A percentile compares a stretch with the other conserved stretches of the same genome.
Evolutionary conservation across 1,140 invertebrate species (phyloP).

Genomic region (Drosophila sp.): DNA sequence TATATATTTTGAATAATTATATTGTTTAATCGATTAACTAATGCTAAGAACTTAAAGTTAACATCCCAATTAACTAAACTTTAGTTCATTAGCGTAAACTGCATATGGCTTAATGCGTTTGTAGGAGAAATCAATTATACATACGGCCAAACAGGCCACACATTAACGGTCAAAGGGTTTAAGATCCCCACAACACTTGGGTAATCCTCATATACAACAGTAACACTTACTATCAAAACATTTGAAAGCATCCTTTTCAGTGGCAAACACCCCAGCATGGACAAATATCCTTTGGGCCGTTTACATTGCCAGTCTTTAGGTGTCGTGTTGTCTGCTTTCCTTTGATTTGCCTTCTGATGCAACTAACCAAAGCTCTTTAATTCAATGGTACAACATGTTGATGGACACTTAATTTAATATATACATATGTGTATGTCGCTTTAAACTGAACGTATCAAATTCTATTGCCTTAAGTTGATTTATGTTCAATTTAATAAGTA

Average conservation of each 20-base stretch:
- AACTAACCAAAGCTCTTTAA: too few relatives aligned
- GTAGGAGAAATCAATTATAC: conserved; percentile 1
- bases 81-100: too few relatives aligned
- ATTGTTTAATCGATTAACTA: too few relatives aligned
- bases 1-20: too few relatives aligned
- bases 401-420: too few relatives aligned
- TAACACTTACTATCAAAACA: conserved; percentile 58
- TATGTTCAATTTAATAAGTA: conserved; percentile 10
- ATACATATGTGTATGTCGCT: too few relatives aligned
- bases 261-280: conserved; percentile 30
- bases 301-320: conserved; percentile 42
- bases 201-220: conserved; percentile 18
- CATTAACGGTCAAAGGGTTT: neutral
- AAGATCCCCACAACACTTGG: neutral
- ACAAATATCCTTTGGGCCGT: conserved; percentile 29
- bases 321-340: conserved; percentile 6
- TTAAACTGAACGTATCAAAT: conserved; percentile 1
- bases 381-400: too few relatives aligned
- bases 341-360: conserved; percentile 24
- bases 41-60: too few relatives aligned
- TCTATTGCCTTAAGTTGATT: conserved; percentile 7
- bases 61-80: too few relatives aligned
- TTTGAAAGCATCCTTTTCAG: conserved; percentile 40
- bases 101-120: conserved; percentile 3
- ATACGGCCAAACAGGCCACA: neutral